Conservation (phyloP, 2,113 vertebrate genomes). For the Pan troglodytes region NHGRI_mPanTro3-v2.1_pri NC_072402.2:11147001-11147500, state of each 20-base stretch:
- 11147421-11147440: neutral
- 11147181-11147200: neutral
- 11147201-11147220: neutral
- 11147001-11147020: no score
- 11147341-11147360: accelerated
- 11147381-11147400: neutral
- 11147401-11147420: neutral
- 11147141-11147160: neutral
- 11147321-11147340: neutral
- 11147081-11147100: neutral
- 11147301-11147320: neutral
- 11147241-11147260: neutral
- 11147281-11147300: no score
- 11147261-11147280: neutral
- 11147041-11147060: neutral
- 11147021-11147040: neutral
- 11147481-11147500: neutral
- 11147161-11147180: no score
- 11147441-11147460: neutral
- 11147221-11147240: neutral
- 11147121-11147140: neutral
- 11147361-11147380: neutral
- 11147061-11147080: neutral
- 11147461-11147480: neutral
- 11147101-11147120: no score